Conservation (phyloP, 2,888 invertebrate genomes). For the Ectemnius continuus region DNA sequence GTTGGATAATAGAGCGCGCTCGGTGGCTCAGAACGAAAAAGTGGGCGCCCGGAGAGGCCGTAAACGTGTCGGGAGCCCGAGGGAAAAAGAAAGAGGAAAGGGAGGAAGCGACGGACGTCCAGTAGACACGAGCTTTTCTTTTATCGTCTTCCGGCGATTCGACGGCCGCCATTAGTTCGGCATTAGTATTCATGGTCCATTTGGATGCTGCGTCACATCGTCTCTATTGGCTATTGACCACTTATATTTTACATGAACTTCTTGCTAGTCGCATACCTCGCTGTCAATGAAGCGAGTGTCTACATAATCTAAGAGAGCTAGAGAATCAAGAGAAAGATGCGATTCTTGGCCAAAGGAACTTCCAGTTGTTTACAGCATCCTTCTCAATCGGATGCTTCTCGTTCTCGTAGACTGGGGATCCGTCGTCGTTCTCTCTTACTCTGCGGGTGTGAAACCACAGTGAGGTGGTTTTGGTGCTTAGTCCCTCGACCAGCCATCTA, state of each 20-base stretch:
- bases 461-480: conserved; percentile 77
- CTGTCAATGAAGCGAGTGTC: background rate
- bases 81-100: background rate
- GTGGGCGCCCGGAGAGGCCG: too few relatives aligned
- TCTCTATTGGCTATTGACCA: conserved; percentile 21
- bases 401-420: conserved; percentile 16
- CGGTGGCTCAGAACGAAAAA: background rate
- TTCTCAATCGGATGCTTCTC: conserved; percentile 25
- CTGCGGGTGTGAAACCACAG: conserved; percentile 78
- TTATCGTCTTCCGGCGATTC: background rate
- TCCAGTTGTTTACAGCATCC: conserved; percentile 66
- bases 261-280: background rate
- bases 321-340: background rate
- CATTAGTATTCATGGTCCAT: conserved; percentile 12
- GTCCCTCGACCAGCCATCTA: conserved; percentile 72
- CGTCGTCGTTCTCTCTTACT: conserved; percentile 36
- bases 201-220: conserved; percentile 18
- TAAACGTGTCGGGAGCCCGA: too few relatives aligned
- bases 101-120: background rate
- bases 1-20: conserved; percentile 69
- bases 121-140: background rate
- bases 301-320: background rate
- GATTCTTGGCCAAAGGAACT: conserved; percentile 69
- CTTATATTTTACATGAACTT: too few relatives aligned
- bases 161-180: conserved; percentile 3